These are phyloP conservation scores for Parelbella ahira DNA, from an alignment of 2,888 invertebrate species.

Conservation along the genomic window DNA sequence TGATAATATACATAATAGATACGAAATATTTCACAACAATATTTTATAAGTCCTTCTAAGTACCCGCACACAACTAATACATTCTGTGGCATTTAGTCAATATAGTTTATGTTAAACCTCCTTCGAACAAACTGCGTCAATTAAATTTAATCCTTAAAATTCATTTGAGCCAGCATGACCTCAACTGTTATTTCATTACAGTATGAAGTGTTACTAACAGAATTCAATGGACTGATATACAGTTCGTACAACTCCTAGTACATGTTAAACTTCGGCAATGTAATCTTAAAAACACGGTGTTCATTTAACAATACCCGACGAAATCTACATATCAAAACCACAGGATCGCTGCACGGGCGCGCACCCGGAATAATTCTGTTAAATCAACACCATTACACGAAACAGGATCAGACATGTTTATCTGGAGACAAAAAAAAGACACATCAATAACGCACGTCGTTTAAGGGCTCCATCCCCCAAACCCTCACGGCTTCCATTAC, in stretches of 20 bases:
- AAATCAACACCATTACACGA: slow-evolving; percentile 48
- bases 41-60: too few relatives aligned
- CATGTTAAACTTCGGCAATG: neutral
- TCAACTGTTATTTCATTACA: too few relatives aligned
- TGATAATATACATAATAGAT: too few relatives aligned
- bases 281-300: neutral
- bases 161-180: too few relatives aligned
- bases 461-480: slow-evolving; percentile 42
- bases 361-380: slow-evolving; percentile 37
- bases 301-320: neutral
- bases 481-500: slow-evolving; percentile 42
- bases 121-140: too few relatives aligned
- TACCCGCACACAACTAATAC: too few relatives aligned
- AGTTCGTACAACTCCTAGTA: neutral
- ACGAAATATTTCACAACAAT: too few relatives aligned
- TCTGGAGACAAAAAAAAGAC: slow-evolving; percentile 52
- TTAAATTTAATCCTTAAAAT: too few relatives aligned
- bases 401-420: slow-evolving; percentile 57
- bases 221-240: too few relatives aligned
- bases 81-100: too few relatives aligned
- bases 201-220: too few relatives aligned
- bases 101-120: too few relatives aligned
- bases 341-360: slow-evolving; percentile 7
- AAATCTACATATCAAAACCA: slow-evolving; percentile 30
- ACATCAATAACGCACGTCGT: slow-evolving; percentile 69